Percentiles rank a stretch among this genome's conserved stretches.
Evolutionary conservation across 2,113 vertebrate species (phyloP).

Genomic region (Xiphophorus couchianus): DNA sequence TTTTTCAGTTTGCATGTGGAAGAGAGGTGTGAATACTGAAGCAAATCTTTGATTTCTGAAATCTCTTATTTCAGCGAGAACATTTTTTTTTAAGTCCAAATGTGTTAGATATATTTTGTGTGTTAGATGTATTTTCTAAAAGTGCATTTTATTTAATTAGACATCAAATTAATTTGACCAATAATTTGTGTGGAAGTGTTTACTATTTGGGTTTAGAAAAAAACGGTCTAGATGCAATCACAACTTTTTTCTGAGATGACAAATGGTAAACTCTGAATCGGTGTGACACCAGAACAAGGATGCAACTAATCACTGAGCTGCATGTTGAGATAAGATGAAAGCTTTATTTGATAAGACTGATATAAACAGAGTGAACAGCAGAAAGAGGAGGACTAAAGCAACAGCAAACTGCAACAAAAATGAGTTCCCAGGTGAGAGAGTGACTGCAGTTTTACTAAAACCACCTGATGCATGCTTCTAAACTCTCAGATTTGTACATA

Average conservation of each 20-base stretch:
- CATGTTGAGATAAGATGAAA: neutral
- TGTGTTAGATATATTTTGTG: neutral
- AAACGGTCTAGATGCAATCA: too few species aligned
- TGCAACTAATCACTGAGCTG: neutral
- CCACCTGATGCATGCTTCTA: neutral
- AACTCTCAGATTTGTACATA: neutral
- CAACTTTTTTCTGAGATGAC: neutral
- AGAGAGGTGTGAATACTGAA: neutral
- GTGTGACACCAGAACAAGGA: neutral
- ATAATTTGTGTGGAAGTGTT: neutral
- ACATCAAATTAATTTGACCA: neutral
- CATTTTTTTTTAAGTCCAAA: neutral
- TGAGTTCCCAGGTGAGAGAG: neutral
- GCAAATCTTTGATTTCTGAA: neutral
- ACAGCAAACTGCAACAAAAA: neutral
- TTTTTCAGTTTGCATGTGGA: too few species aligned
- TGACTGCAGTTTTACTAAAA: neutral
- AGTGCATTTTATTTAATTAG: neutral
- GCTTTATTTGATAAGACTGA: neutral
- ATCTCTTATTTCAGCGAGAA: too few species aligned
- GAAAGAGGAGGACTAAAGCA: neutral
- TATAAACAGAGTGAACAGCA: neutral
- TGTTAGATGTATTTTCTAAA: neutral
- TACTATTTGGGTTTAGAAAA: neutral
- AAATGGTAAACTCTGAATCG: neutral